Base-by-base conservation (phyloP, 1,140 invertebrate species). In the Dicyema japonicum region DNA sequence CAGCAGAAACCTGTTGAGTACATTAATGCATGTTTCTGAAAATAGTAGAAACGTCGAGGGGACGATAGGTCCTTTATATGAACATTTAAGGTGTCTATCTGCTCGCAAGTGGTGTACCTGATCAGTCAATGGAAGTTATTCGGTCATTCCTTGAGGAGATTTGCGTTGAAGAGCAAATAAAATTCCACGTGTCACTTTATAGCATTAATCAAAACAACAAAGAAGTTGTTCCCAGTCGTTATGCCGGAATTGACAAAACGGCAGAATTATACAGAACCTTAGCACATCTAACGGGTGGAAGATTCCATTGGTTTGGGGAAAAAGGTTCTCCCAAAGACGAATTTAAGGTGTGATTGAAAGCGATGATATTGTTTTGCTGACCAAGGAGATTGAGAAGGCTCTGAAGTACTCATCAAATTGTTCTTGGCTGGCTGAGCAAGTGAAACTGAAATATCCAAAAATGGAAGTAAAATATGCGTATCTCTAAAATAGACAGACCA, bases 161-260 rank as follows among this genome's bases (percentile, higher is more conserved):
- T 3, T 37, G 33, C 24, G 33, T 38, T 11, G 47, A 43, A 2
- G 29, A 36, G 18, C 34, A 37, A 3, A 34, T 44, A 9, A 36
- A 37, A 26, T 33, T 51, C 2, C 50, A 53, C 29, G 37, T 39
- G 11, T 40, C 49, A 5, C 38, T 51, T 16, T 51, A 50, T 30
- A 49, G 50, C 34, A 47, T 50, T 9, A 46, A 51, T 34, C 45
- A 53, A 30, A 51, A 50, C 30, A 43, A 47, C 31, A 34, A 34
- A 8, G 34, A 41, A 18, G 11, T 14, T 4, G 50, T 50, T 17
- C 47, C 49, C 26, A 41, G 47, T 21, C 38, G 47, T 22, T 52
- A 48, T 30, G 46, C 47, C 22, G 50, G 47, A 37, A 50, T 50
- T 33, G 50, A 46, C 2, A 38, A 40, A 19, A 50, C 47, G 11